These are phyloP conservation scores for Patiria pectinifera DNA, from an alignment of 53 echinoderm and acorn worm species.

Conservation along the genomic window DNA sequence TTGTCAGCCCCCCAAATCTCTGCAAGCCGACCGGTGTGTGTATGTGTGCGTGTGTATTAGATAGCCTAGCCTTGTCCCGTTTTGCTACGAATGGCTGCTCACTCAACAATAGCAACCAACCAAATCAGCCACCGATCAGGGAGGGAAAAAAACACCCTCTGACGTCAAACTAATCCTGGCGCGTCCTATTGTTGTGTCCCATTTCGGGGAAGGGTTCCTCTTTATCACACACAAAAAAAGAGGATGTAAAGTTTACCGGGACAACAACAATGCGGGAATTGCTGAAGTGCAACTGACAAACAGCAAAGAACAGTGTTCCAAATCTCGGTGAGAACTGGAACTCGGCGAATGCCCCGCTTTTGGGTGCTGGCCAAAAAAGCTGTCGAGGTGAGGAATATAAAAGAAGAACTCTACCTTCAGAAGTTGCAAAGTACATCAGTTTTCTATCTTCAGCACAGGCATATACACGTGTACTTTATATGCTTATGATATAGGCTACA, in stretches of 20 bases:
- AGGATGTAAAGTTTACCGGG: background rate
- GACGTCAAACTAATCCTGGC: slow-evolving; percentile 17
- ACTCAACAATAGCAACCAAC: background rate
- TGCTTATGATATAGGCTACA: too few relatives aligned
- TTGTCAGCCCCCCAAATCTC: background rate
- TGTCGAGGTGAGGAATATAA: too few relatives aligned
- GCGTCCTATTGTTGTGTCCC: slow-evolving; percentile 1
- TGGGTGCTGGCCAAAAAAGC: too few relatives aligned
- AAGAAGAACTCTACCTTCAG: too few relatives aligned
- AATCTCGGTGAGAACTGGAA: too few relatives aligned
- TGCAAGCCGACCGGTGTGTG: background rate
- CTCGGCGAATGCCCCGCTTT: too few relatives aligned
- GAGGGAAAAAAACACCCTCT: background rate
- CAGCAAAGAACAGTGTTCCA: too few relatives aligned
- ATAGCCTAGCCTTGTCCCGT: background rate
- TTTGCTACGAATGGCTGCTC: background rate
- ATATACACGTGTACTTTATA: too few relatives aligned
- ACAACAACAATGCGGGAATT: background rate
- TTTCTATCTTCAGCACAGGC: too few relatives aligned
- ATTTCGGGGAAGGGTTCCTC: background rate
- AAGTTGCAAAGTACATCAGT: too few relatives aligned
- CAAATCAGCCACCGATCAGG: background rate
- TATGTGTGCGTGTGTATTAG: too few relatives aligned
- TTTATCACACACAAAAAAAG: background rate
- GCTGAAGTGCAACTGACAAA: too few relatives aligned